These are phyloP conservation scores for Cettia cetti DNA, from an alignment of 2,113 vertebrate species.

Conservation along the genomic window DNA sequence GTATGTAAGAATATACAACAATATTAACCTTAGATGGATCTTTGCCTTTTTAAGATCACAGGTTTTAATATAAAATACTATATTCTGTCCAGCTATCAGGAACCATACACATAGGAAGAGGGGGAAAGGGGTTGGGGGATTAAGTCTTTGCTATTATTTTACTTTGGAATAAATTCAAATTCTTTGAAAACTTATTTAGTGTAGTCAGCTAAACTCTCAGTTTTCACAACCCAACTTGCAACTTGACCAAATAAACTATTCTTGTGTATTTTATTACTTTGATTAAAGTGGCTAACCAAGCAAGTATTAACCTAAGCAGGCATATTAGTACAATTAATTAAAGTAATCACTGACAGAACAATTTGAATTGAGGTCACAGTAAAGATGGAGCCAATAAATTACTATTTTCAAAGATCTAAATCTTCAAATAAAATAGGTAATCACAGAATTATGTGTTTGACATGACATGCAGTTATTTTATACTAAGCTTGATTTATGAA, in stretches of 20 bases:
- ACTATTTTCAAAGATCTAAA: not conserved
- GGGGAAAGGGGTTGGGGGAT: rapidly evolving
- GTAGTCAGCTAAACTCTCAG: not conserved
- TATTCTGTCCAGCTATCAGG: not conserved
- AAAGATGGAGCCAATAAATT: not conserved
- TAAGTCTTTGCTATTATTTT: not conserved
- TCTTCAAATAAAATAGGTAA: not conserved
- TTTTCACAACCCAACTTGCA: not conserved
- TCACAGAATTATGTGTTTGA: not conserved
- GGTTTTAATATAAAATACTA: not conserved
- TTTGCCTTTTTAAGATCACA: not conserved
- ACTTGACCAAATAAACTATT: not conserved
- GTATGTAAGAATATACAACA: not conserved
- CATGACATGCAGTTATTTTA: not conserved
- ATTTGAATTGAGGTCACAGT: not conserved
- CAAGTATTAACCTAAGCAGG: not conserved
- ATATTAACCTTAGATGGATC: not conserved
- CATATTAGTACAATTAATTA: not conserved
- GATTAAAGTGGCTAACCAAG: not conserved
- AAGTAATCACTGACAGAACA: not conserved
- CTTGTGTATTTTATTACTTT: not conserved
- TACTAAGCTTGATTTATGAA: not conserved
- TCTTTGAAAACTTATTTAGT: not conserved
- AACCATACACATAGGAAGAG: not conserved
- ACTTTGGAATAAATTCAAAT: not conserved